Conservation (phyloP, 2,113 vertebrate species). For the Melanerpes formicivorus region DNA sequence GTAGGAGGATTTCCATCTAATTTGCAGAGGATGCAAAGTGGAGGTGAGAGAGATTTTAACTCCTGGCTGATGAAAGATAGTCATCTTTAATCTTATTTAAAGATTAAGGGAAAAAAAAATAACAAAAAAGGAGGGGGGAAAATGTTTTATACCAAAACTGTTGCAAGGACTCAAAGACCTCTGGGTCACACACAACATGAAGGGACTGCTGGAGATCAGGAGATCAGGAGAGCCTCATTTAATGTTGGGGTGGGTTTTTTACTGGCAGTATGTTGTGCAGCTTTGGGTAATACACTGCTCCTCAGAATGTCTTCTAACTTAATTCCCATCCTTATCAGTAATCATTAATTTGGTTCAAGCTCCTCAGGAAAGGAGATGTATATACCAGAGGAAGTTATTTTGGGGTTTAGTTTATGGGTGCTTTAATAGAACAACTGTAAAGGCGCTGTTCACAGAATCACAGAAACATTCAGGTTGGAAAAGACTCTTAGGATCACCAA, state of each 20-base stretch:
- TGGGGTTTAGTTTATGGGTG: background rate
- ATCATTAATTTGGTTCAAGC: background rate
- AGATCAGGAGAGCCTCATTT: background rate
- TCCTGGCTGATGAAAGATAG: background rate
- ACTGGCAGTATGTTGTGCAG: too few species aligned
- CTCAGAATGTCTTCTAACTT: background rate
- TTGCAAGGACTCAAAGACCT: background rate
- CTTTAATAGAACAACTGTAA: background rate
- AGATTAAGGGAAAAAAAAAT: fast-evolving
- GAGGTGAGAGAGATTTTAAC: background rate
- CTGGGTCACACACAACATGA: background rate
- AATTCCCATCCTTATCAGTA: background rate
- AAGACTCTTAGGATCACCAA: too few species aligned
- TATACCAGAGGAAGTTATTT: background rate
- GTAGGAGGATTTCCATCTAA: background rate
- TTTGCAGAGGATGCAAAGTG: background rate
- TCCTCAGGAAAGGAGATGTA: background rate
- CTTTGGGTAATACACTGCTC: too few species aligned
- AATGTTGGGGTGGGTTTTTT: fast-evolving
- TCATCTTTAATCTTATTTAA: background rate
- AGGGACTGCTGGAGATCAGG: background rate
- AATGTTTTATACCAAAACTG: background rate
- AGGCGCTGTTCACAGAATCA: background rate
- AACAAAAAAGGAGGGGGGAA: background rate
- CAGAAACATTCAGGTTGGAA: too few species aligned